Conservation (phyloP, 2,113 vertebrate genomes). For the Progne subis region DNA sequence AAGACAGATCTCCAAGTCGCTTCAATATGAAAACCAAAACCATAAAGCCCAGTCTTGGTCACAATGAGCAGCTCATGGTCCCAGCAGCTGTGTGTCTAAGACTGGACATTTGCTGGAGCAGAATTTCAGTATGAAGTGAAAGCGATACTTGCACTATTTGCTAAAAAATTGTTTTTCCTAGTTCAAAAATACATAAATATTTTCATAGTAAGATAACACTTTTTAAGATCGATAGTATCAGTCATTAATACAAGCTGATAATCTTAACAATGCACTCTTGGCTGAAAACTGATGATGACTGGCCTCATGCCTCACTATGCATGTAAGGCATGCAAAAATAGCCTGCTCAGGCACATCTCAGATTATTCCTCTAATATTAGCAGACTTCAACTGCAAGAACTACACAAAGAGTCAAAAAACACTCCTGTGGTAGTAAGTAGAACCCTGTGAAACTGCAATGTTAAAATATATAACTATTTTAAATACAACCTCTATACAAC, state of each 20-base stretch:
- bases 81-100: background rate
- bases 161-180: background rate
- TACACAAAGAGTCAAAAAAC: background rate
- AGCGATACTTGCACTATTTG: accelerated
- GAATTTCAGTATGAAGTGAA: background rate
- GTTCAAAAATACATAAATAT: background rate
- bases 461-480: background rate
- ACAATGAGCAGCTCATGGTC: background rate
- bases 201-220: background rate
- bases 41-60: background rate
- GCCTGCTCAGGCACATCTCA: background rate
- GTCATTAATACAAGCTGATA: background rate
- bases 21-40: background rate
- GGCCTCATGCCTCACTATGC: background rate
- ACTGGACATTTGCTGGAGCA: background rate
- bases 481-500: background rate
- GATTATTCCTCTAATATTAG: background rate
- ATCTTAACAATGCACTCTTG: background rate
- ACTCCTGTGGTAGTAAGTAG: background rate
- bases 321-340: conserved; percentile 35
- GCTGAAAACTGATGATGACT: background rate
- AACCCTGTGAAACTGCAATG: background rate
- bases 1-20: background rate
- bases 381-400: background rate
- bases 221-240: background rate